Evolutionary conservation across 2,797 vertebrate genomes (phyloP).

Genomic region (Austrolebias charrua): DNA sequence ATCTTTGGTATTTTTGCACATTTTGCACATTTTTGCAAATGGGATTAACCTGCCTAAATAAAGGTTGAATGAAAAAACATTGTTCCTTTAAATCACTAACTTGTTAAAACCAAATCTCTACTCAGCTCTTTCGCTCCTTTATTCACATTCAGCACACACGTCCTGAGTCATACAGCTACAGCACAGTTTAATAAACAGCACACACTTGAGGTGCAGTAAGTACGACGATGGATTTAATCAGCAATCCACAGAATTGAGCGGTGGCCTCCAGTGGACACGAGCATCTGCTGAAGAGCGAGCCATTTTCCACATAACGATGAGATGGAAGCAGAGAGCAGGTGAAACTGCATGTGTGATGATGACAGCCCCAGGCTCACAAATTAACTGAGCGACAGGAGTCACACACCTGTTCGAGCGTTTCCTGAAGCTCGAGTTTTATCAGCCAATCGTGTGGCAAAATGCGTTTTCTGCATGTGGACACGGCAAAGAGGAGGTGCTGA

Average conservation of each 20-base stretch:
- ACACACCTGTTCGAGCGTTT: not conserved
- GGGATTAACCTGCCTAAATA: too few species aligned
- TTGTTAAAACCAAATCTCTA: too few species aligned
- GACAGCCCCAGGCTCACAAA: slow-evolving; percentile 23
- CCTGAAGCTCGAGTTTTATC: not conserved
- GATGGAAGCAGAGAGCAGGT: slow-evolving; percentile 1
- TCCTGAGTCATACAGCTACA: slow-evolving; percentile 23
- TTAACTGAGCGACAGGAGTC: slow-evolving; percentile 13
- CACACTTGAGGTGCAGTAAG: slow-evolving; percentile 21
- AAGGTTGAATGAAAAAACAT: too few species aligned
- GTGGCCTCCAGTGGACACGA: slow-evolving; percentile 42
- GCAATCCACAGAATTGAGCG: slow-evolving; percentile 28
- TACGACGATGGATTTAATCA: slow-evolving; percentile 51
- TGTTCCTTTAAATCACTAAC: too few species aligned
- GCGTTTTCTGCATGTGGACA: not conserved
- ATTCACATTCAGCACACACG: slow-evolving; percentile 7
- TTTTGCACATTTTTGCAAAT: too few species aligned
- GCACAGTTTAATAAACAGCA: slow-evolving; percentile 40
- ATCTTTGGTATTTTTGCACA: too few species aligned
- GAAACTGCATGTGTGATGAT: not conserved
- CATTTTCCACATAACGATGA: slow-evolving; percentile 18
- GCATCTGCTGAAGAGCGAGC: slow-evolving; percentile 28
- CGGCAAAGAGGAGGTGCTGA: not conserved
- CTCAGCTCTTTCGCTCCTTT: not conserved
- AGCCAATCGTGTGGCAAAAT: slow-evolving; percentile 4